Conservation (phyloP, 2,797 vertebrate species). For the Halcyon smyrnensis region DNA sequence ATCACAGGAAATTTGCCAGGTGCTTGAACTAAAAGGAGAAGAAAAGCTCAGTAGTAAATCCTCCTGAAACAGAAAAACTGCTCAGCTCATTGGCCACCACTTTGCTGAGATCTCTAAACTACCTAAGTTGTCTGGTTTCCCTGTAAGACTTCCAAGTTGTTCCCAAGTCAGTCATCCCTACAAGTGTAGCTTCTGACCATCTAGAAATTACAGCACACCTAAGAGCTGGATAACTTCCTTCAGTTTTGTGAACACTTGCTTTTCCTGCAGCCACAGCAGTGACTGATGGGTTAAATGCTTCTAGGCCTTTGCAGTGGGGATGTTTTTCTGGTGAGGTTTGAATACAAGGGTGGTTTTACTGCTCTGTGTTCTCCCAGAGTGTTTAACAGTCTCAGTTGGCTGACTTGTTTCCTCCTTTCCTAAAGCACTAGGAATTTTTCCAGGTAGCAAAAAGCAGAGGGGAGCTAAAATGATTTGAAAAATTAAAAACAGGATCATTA, state of each 20-base stretch:
- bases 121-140: not conserved
- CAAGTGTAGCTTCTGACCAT: not conserved
- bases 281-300: no score
- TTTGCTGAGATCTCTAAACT: not conserved
- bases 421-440: not conserved
- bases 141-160: not conserved
- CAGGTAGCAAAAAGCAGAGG: not conserved
- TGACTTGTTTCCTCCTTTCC: not conserved
- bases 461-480: not conserved
- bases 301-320: not conserved
- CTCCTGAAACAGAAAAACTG: not conserved
- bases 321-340: not conserved
- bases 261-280: not conserved
- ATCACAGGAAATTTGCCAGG: not conserved
- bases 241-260: not conserved
- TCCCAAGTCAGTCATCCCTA: not conserved
- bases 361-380: not conserved
- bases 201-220: not conserved
- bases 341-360: not conserved
- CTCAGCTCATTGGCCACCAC: not conserved
- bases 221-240: not conserved
- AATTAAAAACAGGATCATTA: not conserved
- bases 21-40: not conserved
- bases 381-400: not conserved
- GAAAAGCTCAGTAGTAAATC: not conserved